phyloP scores from a whole-genome alignment of 2,797 vertebrate species.

The Epinephelus malabaricus region DNA sequence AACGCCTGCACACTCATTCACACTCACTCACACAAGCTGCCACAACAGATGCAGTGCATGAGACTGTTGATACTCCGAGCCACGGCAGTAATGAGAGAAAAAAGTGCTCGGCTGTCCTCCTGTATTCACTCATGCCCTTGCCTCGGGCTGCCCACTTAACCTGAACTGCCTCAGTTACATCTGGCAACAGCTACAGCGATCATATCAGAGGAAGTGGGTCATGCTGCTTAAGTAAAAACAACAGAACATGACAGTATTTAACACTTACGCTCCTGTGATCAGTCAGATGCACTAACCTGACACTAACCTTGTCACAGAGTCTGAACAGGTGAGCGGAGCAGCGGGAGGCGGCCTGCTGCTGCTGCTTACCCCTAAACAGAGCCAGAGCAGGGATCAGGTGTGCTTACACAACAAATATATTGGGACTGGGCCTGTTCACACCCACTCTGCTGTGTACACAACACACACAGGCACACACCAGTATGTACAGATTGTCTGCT shows the following conservation, averaged over 20 bases:
- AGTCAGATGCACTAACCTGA: slow-evolving; percentile 53
- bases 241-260: slow-evolving; percentile 52
- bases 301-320: slow-evolving; percentile 47
- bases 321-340: slow-evolving; percentile 38
- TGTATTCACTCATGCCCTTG: slow-evolving; percentile 68
- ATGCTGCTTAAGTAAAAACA: slow-evolving; percentile 50
- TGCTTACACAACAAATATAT: slow-evolving; percentile 79
- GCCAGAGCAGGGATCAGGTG: slow-evolving; percentile 45
- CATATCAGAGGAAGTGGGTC: slow-evolving; percentile 65
- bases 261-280: slow-evolving; percentile 27
- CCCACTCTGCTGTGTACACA: slow-evolving; percentile 68
- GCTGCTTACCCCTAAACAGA: slow-evolving; percentile 77
- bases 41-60: slow-evolving; percentile 33
- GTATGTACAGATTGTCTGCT: background rate
- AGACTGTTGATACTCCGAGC: slow-evolving; percentile 35
- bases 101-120: slow-evolving; percentile 56
- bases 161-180: slow-evolving; percentile 71
- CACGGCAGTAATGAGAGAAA: slow-evolving; percentile 51
- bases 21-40: slow-evolving; percentile 28
- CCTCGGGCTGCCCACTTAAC: slow-evolving; percentile 73
- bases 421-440: slow-evolving; percentile 26
- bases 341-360: slow-evolving; percentile 25
- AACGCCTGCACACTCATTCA: background rate
- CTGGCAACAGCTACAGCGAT: slow-evolving; percentile 66
- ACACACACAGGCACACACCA: slow-evolving; percentile 57